Percentiles rank a stretch among this genome's conserved stretches.
These are phyloP conservation scores for Holcopasites calliopsidis DNA, from an alignment of 1,140 invertebrate genomes.

Conservation along the genomic window DNA sequence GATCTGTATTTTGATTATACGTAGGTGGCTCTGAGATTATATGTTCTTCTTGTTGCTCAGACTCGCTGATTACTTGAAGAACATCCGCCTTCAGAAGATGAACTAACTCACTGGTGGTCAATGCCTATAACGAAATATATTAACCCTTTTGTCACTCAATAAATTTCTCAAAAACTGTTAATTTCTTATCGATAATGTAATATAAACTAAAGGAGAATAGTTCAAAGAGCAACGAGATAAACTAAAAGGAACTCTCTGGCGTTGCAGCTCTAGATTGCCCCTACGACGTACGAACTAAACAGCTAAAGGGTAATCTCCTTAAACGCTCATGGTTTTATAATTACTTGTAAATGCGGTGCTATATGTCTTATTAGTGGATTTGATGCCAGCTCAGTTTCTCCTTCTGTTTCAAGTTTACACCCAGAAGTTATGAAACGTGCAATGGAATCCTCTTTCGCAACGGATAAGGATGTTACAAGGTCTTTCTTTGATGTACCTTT, in stretches of 20 bases:
- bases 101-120: constrained; percentile 79
- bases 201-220: no score
- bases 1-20: constrained; percentile 36
- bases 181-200: neutral
- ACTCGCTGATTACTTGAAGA: constrained; percentile 65
- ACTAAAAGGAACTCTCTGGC: no score
- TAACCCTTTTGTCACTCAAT: no score
- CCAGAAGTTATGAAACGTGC: constrained; percentile 75
- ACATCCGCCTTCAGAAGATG: constrained; percentile 80
- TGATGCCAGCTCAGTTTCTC: constrained; percentile 70
- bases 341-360: constrained; percentile 76
- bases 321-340: neutral
- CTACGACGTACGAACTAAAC: no score
- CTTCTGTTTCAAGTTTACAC: constrained; percentile 67
- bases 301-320: no score
- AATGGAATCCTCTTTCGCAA: constrained; percentile 76
- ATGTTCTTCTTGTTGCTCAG: constrained; percentile 48
- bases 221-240: no score
- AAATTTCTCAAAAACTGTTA: no score
- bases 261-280: no score
- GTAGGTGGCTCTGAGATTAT: constrained; percentile 41
- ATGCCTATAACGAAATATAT: constrained; percentile 69
- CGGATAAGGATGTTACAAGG: constrained; percentile 76
- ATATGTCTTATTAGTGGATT: constrained; percentile 78
- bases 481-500: constrained; percentile 73